Evolutionary conservation across 2,888 invertebrate species (phyloP), one percentile per base, ranked within the genome.

Genomic region (Nomada fucata): DNA sequence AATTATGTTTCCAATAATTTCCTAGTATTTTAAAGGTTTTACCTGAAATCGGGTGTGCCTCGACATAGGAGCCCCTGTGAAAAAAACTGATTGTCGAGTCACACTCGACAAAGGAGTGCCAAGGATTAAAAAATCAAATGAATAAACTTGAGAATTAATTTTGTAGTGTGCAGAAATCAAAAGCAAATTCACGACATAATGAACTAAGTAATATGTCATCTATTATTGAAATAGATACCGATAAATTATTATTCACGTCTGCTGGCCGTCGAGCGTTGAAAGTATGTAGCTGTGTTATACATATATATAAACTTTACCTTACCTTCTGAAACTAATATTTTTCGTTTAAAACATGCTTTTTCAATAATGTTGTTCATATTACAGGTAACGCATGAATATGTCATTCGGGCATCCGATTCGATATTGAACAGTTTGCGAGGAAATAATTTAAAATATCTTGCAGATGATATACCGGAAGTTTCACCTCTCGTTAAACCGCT

Each of bases 301-400:
- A n/a, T 23, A 18, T 23, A 0, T n/a, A 36, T 23, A 42, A 67
- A 67, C 26, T 13, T 20, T 57, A 23, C 10, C 10, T 23, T 13
- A 57, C 26, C 11, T 47, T 47, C 2, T 1, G 1, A 0, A 3
- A 5, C 2, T 29, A 15, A 5, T 53, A n/a, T 59, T 2, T 20
- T 1, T 5, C 13, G 15, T 29, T 50, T 1, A 20, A 7, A 13
- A 60, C 10, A 20, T 11, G 13, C 20, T 10, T 47, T 36, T 2
- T 53, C 0, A 2, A 26, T 1, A 2, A 7, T 5, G n/a, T 18
- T 52, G 15, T 76, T 63, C 63, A 57, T 50, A 67, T 90, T 90
- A 55, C 89, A 97, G 97, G 95, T 96, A 1, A 94, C 96, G 59
- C 96, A 96, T 89, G 96, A 96, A 86, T 97, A 97, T 90, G 91